A percentile compares a stretch with the other conserved stretches of the same genome.
Evolutionary conservation across 2,797 vertebrate genomes (phyloP).

Genomic region (Crypturellus tataupa): DNA sequence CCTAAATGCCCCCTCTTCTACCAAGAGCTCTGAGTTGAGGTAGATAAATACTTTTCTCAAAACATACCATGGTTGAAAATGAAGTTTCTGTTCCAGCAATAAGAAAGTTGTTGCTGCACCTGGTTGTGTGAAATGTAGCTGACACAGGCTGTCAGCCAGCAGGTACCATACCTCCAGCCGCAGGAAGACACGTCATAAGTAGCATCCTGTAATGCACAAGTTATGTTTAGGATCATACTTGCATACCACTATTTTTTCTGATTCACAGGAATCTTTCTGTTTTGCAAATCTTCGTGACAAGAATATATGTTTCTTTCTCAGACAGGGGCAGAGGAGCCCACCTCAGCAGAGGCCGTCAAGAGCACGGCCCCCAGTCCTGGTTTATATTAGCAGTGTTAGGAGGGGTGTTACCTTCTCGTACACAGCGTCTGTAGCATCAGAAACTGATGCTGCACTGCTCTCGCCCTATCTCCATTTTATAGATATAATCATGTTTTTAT

Average conservation of each 20-base stretch:
- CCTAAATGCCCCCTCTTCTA: not conserved
- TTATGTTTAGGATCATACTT: not conserved
- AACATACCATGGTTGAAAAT: not conserved
- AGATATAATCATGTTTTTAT: no score
- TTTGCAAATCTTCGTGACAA: no score
- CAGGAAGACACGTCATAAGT: not conserved
- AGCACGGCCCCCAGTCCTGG: no score
- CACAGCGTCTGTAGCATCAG: no score
- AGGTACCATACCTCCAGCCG: rapidly evolving
- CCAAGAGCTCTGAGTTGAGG: not conserved
- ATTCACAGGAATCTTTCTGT: rapidly evolving
- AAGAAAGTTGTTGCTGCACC: not conserved
- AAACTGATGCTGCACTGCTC: not conserved
- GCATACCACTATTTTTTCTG: not conserved
- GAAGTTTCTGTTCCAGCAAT: not conserved
- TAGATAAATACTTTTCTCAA: not conserved
- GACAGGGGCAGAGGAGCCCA: not conserved
- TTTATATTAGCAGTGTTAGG: no score
- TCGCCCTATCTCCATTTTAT: no score
- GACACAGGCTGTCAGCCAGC: not conserved
- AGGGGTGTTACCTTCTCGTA: not conserved
- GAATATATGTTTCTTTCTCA: rapidly evolving
- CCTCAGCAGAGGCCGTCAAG: no score
- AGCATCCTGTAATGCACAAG: not conserved
- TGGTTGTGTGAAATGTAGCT: not conserved